phyloP scores from a whole-genome alignment of 1,140 invertebrate genomes.

The Drosophila insularis region DNA sequence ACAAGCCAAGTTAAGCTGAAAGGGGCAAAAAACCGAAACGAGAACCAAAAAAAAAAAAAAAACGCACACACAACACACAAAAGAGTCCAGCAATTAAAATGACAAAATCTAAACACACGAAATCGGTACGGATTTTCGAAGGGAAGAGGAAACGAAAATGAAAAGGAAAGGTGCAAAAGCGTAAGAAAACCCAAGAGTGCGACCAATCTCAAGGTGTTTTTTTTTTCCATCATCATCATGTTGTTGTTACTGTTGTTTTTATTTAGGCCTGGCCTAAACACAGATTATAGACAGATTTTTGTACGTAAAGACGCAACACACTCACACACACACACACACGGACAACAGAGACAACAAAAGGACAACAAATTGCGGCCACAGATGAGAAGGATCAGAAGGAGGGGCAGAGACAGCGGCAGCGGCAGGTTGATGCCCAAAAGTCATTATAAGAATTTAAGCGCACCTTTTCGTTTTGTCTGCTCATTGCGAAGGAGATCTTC shows the following conservation, averaged over 20 bases:
- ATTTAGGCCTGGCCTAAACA: slow-evolving; percentile 59
- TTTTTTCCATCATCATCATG: slow-evolving; percentile 41
- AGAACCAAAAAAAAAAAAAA: slow-evolving; percentile 18
- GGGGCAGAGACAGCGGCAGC: neutral
- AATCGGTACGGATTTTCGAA: slow-evolving; percentile 66
- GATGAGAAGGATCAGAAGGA: slow-evolving; percentile 25
- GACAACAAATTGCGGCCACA: slow-evolving; percentile 49
- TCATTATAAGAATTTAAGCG: slow-evolving; percentile 81
- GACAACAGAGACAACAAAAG: slow-evolving; percentile 25
- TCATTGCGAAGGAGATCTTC: slow-evolving; percentile 38
- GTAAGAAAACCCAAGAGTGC: slow-evolving; percentile 57
- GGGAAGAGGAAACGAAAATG: too few species aligned
- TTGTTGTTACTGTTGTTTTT: slow-evolving; percentile 20
- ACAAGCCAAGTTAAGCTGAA: slow-evolving; percentile 59
- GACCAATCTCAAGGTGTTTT: slow-evolving; percentile 65
- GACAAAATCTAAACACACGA: slow-evolving; percentile 78
- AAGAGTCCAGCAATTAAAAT: slow-evolving; percentile 69
- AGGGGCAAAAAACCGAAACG: slow-evolving; percentile 55
- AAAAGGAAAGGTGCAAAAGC: slow-evolving; percentile 62
- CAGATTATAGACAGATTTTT: slow-evolving; percentile 80
- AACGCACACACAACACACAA: slow-evolving; percentile 27
- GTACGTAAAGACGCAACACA: slow-evolving; percentile 49
- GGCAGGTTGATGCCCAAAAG: slow-evolving; percentile 50
- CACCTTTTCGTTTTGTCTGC: slow-evolving; percentile 74
- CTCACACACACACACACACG: slow-evolving; percentile 16